Conservation (phyloP, 1,140 invertebrate species). For the Achroia grisella region DNA sequence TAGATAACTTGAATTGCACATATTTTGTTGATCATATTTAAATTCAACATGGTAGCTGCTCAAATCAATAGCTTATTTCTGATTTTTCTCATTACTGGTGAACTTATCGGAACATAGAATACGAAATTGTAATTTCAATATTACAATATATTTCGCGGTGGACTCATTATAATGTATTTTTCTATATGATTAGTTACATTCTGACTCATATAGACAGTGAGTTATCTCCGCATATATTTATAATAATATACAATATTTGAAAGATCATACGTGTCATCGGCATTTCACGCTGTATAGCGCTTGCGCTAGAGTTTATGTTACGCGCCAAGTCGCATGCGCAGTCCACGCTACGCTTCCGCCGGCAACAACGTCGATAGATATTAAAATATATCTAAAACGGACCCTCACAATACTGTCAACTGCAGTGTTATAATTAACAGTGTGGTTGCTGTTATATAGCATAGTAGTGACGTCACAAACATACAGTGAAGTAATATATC, state of each 20-base stretch:
- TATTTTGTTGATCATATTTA: no score
- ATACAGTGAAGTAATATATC: not conserved
- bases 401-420: no score
- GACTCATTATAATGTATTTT: not conserved
- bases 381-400: constrained; percentile 40
- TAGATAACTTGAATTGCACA: no score
- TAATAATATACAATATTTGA: constrained; percentile 17
- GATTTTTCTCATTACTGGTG: no score
- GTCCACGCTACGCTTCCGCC: constrained; percentile 40
- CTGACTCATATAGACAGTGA: constrained; percentile 33
- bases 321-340: constrained; percentile 44
- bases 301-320: constrained; percentile 33
- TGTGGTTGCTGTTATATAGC: no score
- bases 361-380: constrained; percentile 57
- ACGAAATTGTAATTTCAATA: no score
- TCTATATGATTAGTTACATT: not conserved
- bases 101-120: no score
- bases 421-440: constrained; percentile 9
- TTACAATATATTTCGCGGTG: no score
- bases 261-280: constrained; percentile 35
- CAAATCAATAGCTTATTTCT: no score
- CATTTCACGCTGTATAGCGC: constrained; percentile 17
- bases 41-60: no score
- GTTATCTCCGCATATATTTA: constrained; percentile 39
- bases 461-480: no score